Conservation (phyloP, 23 tunicate species). For the Halocynthia aurantium region DNA sequence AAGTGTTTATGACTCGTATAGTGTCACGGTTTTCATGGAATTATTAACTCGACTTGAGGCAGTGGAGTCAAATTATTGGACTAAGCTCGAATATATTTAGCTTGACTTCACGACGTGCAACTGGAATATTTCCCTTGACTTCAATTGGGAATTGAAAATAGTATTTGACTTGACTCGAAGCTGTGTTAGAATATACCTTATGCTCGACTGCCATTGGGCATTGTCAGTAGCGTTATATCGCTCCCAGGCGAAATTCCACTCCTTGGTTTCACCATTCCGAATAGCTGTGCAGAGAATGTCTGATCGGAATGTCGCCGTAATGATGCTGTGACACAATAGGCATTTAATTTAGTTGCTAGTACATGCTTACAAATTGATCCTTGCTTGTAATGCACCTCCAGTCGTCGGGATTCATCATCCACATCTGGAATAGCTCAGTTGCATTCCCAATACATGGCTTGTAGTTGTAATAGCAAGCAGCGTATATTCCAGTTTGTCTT, state of each 20-base stretch:
- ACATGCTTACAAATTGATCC: background rate
- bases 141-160: too few species aligned
- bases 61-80: too few species aligned
- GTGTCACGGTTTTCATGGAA: too few species aligned
- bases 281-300: constrained; percentile 75
- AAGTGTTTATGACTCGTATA: too few species aligned
- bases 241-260: constrained; percentile 82
- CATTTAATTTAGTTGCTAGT: too few species aligned
- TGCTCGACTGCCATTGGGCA: constrained; percentile 39
- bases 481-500: constrained; percentile 47
- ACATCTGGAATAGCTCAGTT: constrained; percentile 12
- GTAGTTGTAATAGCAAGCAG: constrained; percentile 60
- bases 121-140: too few species aligned
- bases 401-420: constrained; percentile 44
- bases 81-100: too few species aligned
- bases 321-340: constrained; percentile 33
- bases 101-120: too few species aligned
- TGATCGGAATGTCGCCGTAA: constrained; percentile 38
- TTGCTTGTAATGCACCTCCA: background rate
- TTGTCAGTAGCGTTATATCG: constrained; percentile 37
- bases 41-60: too few species aligned
- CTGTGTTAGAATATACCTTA: constrained; percentile 27
- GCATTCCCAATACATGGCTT: constrained; percentile 55
- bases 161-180: too few species aligned
- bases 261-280: constrained; percentile 49